Conservation (phyloP, 2,113 vertebrate species). For the Pelecanoides urinatrix region DNA sequence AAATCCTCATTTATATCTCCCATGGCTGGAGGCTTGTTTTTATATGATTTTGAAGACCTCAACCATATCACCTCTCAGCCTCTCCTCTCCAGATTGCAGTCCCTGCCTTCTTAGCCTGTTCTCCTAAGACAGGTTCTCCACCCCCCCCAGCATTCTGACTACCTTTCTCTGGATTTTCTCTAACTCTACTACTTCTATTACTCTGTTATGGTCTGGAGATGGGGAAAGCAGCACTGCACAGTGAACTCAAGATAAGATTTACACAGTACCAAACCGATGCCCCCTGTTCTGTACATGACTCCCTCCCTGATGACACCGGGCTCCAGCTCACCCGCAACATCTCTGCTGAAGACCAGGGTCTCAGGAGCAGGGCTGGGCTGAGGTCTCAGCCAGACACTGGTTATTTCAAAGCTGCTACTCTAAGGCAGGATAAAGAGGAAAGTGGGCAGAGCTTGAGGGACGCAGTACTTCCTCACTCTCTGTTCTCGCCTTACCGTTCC, state of each 20-base stretch:
- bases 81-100: not conserved
- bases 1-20: not conserved
- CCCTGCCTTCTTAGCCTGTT: not conserved
- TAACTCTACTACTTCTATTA: not conserved
- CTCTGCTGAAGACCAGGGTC: not conserved
- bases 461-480: not conserved
- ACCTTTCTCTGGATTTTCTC: not conserved
- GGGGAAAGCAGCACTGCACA: not conserved
- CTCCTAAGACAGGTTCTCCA: not conserved
- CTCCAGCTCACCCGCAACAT: not conserved
- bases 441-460: not conserved
- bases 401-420: not conserved
- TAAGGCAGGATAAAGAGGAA: not conserved
- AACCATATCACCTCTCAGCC: not conserved
- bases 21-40: not conserved
- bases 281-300: not conserved
- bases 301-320: not conserved
- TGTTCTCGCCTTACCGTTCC: not conserved
- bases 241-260: not conserved
- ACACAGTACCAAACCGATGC: not conserved
- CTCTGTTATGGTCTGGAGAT: not conserved
- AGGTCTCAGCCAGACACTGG: not conserved
- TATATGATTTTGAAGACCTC: not conserved
- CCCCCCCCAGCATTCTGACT: not conserved
- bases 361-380: not conserved